These are phyloP conservation scores for Choreutis nemorana DNA, from an alignment of 2,888 invertebrate genomes.

Conservation along the genomic window DNA sequence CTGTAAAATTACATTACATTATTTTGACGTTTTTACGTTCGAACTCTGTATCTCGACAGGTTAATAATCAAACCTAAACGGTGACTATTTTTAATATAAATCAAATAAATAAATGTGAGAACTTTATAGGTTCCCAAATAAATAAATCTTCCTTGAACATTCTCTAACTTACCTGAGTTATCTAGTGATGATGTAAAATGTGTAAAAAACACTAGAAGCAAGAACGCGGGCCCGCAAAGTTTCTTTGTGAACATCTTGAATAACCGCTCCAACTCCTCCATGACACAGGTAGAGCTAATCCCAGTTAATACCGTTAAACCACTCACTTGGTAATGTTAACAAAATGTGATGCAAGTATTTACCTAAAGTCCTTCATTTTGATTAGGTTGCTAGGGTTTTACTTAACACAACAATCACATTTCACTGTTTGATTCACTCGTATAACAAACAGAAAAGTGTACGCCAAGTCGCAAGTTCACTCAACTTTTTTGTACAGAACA, in stretches of 20 bases:
- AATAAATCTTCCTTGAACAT: too few species aligned
- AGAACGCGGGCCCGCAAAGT: slow-evolving; percentile 21
- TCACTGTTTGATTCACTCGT: slow-evolving; percentile 30
- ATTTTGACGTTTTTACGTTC: too few species aligned
- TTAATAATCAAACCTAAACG: too few species aligned
- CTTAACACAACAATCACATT: slow-evolving; percentile 47
- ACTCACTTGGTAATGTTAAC: too few species aligned
- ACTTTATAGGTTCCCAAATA: too few species aligned
- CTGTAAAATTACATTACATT: too few species aligned
- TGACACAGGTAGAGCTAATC: too few species aligned
- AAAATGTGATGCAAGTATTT: too few species aligned
- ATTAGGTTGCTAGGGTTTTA: slow-evolving; percentile 52
- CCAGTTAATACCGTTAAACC: too few species aligned
- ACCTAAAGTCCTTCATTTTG: slow-evolving; percentile 22
- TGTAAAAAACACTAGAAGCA: slow-evolving; percentile 24
- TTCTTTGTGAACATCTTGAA: slow-evolving; percentile 39
- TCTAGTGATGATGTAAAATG: slow-evolving; percentile 27
- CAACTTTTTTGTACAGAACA: slow-evolving; percentile 30
- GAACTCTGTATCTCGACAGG: too few species aligned
- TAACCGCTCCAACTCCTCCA: slow-evolving; percentile 58
- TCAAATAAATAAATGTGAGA: too few species aligned
- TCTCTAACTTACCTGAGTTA: slow-evolving; percentile 33
- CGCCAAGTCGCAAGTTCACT: slow-evolving; percentile 42
- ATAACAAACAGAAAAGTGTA: background rate
- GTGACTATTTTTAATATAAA: too few species aligned